These are phyloP conservation scores for Apis cerana DNA, from an alignment of 1,140 invertebrate genomes.

Conservation along the genomic window DNA sequence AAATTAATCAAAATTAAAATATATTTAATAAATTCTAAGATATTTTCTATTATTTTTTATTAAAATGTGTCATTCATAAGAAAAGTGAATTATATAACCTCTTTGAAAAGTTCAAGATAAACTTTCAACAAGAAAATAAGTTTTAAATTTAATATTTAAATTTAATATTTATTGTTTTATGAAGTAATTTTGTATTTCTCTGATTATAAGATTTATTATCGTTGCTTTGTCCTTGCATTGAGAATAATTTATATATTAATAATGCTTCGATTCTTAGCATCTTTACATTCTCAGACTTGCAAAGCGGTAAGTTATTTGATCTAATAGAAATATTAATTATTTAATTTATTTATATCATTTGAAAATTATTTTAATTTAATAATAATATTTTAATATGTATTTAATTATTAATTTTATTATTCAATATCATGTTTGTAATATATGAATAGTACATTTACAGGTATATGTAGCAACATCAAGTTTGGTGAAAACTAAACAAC, in stretches of 20 bases:
- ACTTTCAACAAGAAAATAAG: not conserved
- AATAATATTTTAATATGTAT: too few species aligned
- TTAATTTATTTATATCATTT: not conserved
- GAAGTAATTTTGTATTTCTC: not conserved
- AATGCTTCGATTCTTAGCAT: conserved; percentile 73
- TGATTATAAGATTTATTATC: not conserved
- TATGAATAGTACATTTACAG: conserved; percentile 22
- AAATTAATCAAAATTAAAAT: not conserved
- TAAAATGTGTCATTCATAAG: conserved; percentile 6
- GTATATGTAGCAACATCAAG: not conserved
- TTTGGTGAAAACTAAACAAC: conserved; percentile 50
- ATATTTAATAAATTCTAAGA: not conserved
- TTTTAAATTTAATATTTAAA: not conserved
- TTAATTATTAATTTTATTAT: too few species aligned
- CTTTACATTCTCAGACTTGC: conserved; percentile 63
- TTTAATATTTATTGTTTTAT: not conserved
- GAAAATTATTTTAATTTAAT: not conserved
- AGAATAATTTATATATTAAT: conserved; percentile 22
- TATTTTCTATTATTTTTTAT: not conserved
- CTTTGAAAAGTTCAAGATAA: not conserved
- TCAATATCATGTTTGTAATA: not conserved
- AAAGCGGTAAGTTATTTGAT: conserved; percentile 65
- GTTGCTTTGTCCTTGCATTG: too few species aligned
- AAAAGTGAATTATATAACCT: conserved; percentile 50
- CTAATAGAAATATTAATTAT: not conserved